phyloP scores from a whole-genome alignment of 2,113 vertebrate genomes.

The Larimichthys polyactis region DNA sequence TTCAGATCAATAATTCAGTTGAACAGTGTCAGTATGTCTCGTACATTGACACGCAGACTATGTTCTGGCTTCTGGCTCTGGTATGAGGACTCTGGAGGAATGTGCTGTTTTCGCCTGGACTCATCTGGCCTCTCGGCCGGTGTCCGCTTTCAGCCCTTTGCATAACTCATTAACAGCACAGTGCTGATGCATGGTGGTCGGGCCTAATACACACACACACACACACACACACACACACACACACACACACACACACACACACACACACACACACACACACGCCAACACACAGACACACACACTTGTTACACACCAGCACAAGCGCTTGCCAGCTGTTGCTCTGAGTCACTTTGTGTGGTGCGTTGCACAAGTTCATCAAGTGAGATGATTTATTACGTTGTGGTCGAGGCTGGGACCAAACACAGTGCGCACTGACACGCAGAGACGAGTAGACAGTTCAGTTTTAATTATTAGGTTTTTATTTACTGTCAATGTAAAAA shows the following conservation, averaged over 20 bases:
- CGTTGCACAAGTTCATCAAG: background rate
- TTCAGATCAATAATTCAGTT: background rate
- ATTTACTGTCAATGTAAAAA: too few relatives aligned
- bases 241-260: constrained; percentile 15
- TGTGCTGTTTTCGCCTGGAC: constrained; percentile 63
- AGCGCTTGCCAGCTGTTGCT: background rate
- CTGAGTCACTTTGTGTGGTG: background rate
- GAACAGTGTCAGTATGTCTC: background rate
- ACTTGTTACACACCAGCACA: background rate
- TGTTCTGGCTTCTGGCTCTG: constrained; percentile 8
- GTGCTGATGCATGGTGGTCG: constrained; percentile 7
- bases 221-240: constrained; percentile 11
- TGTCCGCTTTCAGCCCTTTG: constrained; percentile 74
- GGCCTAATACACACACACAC: constrained; percentile 7
- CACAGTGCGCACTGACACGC: too few relatives aligned
- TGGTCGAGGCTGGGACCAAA: background rate
- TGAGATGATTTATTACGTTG: background rate
- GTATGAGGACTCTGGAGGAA: constrained; percentile 54
- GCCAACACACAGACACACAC: constrained; percentile 19
- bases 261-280: constrained; percentile 1
- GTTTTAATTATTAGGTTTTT: background rate
- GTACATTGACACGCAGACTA: too few relatives aligned
- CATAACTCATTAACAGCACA: constrained; percentile 67
- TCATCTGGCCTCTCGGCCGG: constrained; percentile 45
- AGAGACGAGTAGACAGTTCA: background rate